phyloP scores from a whole-genome alignment of 1,140 invertebrate genomes.

The Agrypnia vestita region DNA sequence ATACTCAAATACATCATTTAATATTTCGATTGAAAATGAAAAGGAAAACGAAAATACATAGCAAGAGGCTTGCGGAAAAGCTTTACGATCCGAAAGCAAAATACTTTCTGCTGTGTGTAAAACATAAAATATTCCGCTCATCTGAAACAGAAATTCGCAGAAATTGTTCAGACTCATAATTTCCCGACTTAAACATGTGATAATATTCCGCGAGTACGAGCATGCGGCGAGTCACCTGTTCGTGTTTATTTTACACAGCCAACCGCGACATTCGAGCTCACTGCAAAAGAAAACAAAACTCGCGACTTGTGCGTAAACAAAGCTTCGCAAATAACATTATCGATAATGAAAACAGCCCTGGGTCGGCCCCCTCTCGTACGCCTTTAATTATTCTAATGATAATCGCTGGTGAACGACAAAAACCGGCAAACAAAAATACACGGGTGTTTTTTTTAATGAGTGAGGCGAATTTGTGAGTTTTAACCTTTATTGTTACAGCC shows the following conservation, averaged over 20 bases:
- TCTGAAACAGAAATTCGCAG: too few species aligned
- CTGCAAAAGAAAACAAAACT: slow-evolving; percentile 45
- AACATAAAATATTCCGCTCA: too few species aligned
- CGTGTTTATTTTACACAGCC: slow-evolving; percentile 30
- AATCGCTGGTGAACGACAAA: slow-evolving; percentile 3
- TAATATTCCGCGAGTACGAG: not conserved
- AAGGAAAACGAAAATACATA: too few species aligned
- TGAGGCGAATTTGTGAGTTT: not conserved
- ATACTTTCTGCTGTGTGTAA: too few species aligned
- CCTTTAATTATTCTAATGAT: slow-evolving; percentile 44
- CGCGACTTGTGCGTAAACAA: slow-evolving; percentile 45
- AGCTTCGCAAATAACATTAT: slow-evolving; percentile 45
- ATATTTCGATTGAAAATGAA: too few species aligned
- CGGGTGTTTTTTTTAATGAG: slow-evolving; percentile 24
- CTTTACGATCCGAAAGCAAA: too few species aligned
- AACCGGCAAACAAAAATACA: slow-evolving; percentile 24
- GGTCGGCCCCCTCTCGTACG: not conserved
- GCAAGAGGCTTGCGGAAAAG: too few species aligned
- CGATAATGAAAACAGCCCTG: slow-evolving; percentile 48
- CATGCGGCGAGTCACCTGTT: not conserved
- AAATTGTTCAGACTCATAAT: not conserved
- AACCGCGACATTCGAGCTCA: slow-evolving; percentile 41
- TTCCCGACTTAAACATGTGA: not conserved
- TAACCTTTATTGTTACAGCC: not conserved
- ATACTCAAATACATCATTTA: too few species aligned